These are phyloP conservation scores for Noctua janthe DNA, from an alignment of 2,888 invertebrate genomes.

Conservation along the genomic window DNA sequence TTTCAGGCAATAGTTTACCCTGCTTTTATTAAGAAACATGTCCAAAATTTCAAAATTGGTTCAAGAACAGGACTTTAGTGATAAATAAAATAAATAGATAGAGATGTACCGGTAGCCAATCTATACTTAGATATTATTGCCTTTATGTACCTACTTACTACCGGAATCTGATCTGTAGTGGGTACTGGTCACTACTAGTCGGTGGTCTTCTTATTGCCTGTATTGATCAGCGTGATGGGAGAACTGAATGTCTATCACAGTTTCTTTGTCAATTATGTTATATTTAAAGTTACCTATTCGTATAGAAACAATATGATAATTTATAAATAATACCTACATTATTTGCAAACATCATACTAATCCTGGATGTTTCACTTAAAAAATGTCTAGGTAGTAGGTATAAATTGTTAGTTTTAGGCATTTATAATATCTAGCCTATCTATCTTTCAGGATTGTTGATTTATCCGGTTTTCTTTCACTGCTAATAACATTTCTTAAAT, in stretches of 20 bases:
- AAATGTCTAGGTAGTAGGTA: constrained; percentile 63
- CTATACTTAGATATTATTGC: constrained; percentile 43
- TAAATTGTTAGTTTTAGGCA: constrained; percentile 62
- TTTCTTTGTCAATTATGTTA: constrained; percentile 70
- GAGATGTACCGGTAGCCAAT: constrained; percentile 49
- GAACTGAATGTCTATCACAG: constrained; percentile 77
- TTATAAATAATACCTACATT: constrained; percentile 55
- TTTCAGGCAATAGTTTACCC: constrained; percentile 87
- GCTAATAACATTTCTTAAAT: constrained; percentile 62
- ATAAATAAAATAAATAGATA: constrained; percentile 65
- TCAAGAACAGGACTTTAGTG: constrained; percentile 78
- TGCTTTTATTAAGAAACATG: constrained; percentile 85
- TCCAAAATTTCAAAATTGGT: constrained; percentile 85
- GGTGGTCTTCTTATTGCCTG: constrained; percentile 31
- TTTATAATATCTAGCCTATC: constrained; percentile 67
- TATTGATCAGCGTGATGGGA: constrained; percentile 56
- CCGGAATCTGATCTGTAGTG: constrained; percentile 44
- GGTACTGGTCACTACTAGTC: constrained; percentile 13
- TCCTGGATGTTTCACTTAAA: constrained; percentile 62
- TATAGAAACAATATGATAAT: constrained; percentile 58
- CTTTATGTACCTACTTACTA: constrained; percentile 41
- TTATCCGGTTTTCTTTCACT: constrained; percentile 57
- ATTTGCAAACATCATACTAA: constrained; percentile 54
- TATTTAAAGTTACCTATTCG: constrained; percentile 60
- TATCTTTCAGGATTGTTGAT: constrained; percentile 59